These are phyloP conservation scores for Argya squamiceps DNA, from an alignment of 2,797 vertebrate genomes.

Conservation along the genomic window DNA sequence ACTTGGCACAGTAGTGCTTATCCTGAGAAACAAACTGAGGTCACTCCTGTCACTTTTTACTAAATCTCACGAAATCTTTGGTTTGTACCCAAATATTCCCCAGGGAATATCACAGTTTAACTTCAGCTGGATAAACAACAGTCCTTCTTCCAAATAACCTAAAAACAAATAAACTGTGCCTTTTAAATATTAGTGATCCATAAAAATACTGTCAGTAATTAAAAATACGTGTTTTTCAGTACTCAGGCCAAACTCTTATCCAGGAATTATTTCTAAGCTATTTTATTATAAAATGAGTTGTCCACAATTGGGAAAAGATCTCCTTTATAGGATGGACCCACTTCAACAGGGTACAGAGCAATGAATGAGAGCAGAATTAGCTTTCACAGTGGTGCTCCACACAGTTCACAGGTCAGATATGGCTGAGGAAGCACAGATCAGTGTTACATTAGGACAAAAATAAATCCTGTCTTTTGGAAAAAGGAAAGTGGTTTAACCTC, in stretches of 20 bases:
- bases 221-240: neutral
- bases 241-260: neutral
- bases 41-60: neutral
- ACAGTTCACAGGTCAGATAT: neutral
- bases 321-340: neutral
- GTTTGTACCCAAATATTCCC: neutral
- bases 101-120: neutral
- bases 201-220: neutral
- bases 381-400: neutral
- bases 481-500: neutral
- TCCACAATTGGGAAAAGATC: neutral
- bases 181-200: neutral
- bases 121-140: slow-evolving; percentile 5
- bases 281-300: neutral
- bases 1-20: neutral
- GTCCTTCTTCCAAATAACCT: neutral
- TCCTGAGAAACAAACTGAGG: neutral
- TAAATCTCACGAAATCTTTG: slow-evolving; percentile 3
- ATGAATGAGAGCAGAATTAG: neutral
- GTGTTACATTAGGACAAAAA: neutral
- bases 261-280: neutral
- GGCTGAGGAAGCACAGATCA: neutral
- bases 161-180: neutral
- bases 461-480: neutral
- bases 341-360: neutral